Conservation (phyloP, 2,113 vertebrate species). For the Loxodonta africana region DNA sequence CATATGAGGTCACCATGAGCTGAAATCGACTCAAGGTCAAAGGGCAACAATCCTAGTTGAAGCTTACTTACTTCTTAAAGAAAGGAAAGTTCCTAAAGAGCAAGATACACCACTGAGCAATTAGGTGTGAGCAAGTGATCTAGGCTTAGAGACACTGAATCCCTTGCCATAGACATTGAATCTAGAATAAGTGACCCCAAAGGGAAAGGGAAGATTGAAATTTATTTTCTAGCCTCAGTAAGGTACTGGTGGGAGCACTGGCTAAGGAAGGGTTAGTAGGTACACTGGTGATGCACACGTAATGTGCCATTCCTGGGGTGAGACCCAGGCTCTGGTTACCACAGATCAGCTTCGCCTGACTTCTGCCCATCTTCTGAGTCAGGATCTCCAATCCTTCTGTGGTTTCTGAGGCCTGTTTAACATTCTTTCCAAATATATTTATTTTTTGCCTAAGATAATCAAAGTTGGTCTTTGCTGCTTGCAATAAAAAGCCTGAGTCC, state of each 20-base stretch:
- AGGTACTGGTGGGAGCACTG: no score
- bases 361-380: not conserved
- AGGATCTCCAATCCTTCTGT: not conserved
- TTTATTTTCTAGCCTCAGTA: not conserved
- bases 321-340: not conserved
- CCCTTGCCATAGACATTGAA: not conserved
- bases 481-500: not conserved
- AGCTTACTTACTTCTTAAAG: not conserved
- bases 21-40: no score
- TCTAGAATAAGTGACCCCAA: not conserved
- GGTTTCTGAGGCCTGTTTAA: not conserved
- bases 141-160: not conserved
- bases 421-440: not conserved
- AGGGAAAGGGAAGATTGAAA: not conserved
- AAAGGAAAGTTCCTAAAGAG: not conserved
- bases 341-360: fast-evolving
- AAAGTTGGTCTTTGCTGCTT: not conserved
- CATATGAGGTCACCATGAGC: no score
- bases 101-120: not conserved
- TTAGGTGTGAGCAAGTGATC: not conserved
- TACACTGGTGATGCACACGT: fast-evolving
- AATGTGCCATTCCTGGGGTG: fast-evolving
- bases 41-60: not conserved
- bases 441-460: not conserved
- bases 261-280: fast-evolving